Evolutionary conservation across 1,140 invertebrate genomes (phyloP), one percentile per base, ranked within the genome.

Genomic region (Drosophila repleta): DNA sequence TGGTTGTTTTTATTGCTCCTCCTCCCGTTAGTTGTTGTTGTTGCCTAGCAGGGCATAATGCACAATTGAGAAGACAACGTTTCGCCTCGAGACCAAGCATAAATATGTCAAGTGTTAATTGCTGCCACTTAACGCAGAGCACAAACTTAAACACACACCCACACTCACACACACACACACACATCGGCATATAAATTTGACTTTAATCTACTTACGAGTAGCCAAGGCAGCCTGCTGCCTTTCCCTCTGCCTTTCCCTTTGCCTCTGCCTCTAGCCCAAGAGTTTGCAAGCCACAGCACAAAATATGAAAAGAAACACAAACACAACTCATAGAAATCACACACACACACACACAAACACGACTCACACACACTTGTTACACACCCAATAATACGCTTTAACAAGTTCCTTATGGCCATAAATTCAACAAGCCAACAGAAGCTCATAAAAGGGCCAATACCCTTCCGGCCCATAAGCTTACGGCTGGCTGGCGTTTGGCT

Each of bases 91-190:
- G 82, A 60, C 77, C 67, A 74, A 76, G 83, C 83, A 87, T 87
- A 87, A 88, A 87, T 87, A 87, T 87, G 83, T 89, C 84, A 89
- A 88, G 83, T 88, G 83, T 88, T 88, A 88, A 88, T 88, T 88
- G 84, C 75, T 79, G 83, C 79, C 83, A 88, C 83, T 88, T 88
- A 89, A 89, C 72, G 72, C 68, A 87, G 70, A 88, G 83, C 82
- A 87, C 82, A 87, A 87, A 88, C 83, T 82, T 75, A 83, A 82
- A 88, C 58, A 61, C 32, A 63, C 46, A n/a, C 45, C 58, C 17
- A 64, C 61, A 66, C 24, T 55, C 49, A 60, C 52, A 70, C 45
- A 62, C 10, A 51, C 10, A 67, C 48, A 62, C 7, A 46, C 15
- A 15, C 17, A 26, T 43, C 61, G 55, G 41, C 72, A 78, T 88